Percentiles rank a stretch among this genome's conserved stretches.
Conservation (phyloP, 2,797 vertebrate species). For the Cheirogaleus major region DNA sequence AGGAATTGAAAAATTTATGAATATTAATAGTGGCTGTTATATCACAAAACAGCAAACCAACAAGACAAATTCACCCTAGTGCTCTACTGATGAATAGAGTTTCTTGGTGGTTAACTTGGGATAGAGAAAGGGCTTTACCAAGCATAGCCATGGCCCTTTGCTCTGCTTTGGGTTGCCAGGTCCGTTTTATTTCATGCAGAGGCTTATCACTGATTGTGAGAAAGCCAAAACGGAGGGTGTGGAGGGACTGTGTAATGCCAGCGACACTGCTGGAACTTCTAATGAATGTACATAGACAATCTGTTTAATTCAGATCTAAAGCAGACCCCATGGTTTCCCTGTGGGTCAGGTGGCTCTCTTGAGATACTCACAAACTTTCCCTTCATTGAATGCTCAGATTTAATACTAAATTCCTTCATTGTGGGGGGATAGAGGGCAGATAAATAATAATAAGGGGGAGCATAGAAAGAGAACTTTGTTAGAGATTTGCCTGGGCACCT, state of each 20-base stretch:
- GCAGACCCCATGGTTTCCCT: neutral
- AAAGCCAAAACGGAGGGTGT: neutral
- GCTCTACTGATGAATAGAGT: neutral
- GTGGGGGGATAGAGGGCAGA: too few species aligned
- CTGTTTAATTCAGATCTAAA: neutral
- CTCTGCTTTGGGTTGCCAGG: neutral
- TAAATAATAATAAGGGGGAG: neutral
- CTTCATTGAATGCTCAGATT: neutral
- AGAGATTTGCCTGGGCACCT: neutral
- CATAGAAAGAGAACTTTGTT: neutral
- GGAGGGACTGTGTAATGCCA: neutral
- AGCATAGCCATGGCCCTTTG: neutral
- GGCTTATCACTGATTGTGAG: neutral
- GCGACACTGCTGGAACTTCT: neutral
- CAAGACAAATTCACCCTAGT: neutral
- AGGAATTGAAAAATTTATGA: neutral
- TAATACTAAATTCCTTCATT: neutral
- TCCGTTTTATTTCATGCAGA: fast-evolving
- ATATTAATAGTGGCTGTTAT: neutral
- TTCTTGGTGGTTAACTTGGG: neutral
- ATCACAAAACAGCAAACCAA: neutral
- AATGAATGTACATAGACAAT: neutral
- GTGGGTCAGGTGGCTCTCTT: neutral
- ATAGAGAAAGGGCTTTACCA: neutral
- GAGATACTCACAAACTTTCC: neutral